Conservation (phyloP, 2,113 vertebrate species). For the Onychostoma macrolepis region DNA sequence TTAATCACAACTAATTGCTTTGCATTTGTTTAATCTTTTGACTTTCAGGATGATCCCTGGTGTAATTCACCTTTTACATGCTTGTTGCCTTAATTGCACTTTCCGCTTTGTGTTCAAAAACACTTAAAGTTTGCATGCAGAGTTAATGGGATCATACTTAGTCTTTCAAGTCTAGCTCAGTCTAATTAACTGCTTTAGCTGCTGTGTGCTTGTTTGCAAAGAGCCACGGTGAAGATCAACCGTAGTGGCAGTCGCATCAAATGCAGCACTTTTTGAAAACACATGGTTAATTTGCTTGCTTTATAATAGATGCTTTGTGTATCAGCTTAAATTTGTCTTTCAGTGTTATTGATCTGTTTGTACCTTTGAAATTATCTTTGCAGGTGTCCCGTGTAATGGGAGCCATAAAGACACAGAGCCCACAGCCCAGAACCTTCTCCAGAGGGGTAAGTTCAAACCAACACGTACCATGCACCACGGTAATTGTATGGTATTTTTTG, state of each 20-base stretch:
- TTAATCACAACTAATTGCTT: not conserved
- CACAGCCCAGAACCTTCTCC: slow-evolving; percentile 82
- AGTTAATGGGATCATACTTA: not conserved
- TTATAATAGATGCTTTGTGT: no score
- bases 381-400: slow-evolving; percentile 84
- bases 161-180: not conserved
- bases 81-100: not conserved
- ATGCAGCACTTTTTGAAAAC: not conserved
- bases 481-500: not conserved
- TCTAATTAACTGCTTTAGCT: not conserved
- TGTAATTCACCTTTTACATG: not conserved
- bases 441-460: slow-evolving; percentile 81
- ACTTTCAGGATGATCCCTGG: not conserved
- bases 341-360: slow-evolving; percentile 1
- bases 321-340: not conserved
- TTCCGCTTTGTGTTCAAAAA: not conserved
- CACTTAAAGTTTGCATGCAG: not conserved
- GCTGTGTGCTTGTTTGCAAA: no score
- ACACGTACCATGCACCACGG: not conserved
- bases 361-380: not conserved
- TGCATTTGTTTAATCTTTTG: not conserved
- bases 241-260: not conserved
- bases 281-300: no score
- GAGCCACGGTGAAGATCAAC: not conserved
- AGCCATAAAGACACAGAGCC: slow-evolving; percentile 79